These are phyloP conservation scores for Rostratula benghalensis DNA, from an alignment of 2,113 vertebrate species.

Conservation along the genomic window DNA sequence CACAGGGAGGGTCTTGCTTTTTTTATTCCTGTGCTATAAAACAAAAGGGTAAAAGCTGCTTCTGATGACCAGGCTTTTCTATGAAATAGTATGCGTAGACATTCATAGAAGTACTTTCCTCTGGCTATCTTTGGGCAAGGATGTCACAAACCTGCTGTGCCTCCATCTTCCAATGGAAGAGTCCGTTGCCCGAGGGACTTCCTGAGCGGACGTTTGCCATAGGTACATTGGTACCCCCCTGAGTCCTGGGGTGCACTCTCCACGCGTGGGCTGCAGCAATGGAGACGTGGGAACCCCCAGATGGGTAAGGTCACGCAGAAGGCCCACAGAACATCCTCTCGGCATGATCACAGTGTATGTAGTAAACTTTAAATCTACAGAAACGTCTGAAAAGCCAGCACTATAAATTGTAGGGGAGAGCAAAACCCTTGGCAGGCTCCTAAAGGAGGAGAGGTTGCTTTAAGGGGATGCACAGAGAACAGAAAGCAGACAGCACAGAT, in stretches of 20 bases:
- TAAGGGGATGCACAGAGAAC: background rate
- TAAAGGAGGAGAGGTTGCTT: background rate
- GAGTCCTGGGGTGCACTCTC: fast-evolving
- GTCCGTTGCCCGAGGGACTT: background rate
- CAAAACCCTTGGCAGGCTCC: background rate
- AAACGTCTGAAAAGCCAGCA: background rate
- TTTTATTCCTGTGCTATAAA: background rate
- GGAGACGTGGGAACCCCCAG: fast-evolving
- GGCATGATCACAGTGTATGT: background rate
- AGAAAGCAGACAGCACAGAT: background rate
- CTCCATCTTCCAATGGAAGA: background rate
- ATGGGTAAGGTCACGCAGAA: background rate
- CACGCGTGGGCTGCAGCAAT: fast-evolving
- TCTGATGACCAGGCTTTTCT: background rate
- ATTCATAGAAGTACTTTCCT: background rate
- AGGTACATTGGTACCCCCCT: fast-evolving
- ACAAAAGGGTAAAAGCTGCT: background rate
- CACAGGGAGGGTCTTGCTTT: background rate
- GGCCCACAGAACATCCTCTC: background rate
- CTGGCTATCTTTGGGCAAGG: background rate
- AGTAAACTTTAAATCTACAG: background rate
- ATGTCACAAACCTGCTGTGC: background rate
- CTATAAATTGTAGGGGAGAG: background rate
- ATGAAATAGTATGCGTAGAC: fast-evolving
- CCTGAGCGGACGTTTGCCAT: fast-evolving